Conservation (phyloP, 2,888 invertebrate genomes). For the Microctonus brassicae region DNA sequence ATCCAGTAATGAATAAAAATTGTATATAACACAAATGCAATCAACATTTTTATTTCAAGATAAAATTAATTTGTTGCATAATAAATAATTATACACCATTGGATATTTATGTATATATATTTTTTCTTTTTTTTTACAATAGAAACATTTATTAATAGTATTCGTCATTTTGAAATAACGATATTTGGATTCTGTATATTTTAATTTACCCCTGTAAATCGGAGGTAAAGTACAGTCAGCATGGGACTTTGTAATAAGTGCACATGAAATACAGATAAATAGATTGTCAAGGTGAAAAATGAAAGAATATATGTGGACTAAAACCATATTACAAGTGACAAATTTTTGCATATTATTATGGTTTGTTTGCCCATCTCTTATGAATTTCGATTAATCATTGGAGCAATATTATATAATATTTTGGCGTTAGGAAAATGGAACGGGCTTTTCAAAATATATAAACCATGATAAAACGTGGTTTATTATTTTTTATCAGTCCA, state of each 20-base stretch:
- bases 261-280: slow-evolving; percentile 65
- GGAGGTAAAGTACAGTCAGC: slow-evolving; percentile 42
- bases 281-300: slow-evolving; percentile 43
- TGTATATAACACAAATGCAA: no score
- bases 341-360: slow-evolving; percentile 24
- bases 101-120: no score
- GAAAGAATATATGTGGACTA: slow-evolving; percentile 42
- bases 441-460: neutral
- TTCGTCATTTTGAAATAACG: slow-evolving; percentile 61
- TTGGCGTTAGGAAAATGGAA: neutral
- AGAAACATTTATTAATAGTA: slow-evolving; percentile 67
- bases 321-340: slow-evolving; percentile 30
- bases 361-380: slow-evolving; percentile 21
- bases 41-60: no score
- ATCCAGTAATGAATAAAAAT: no score
- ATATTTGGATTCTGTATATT: slow-evolving; percentile 60
- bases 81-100: no score
- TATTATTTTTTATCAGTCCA: neutral
- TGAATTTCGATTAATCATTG: slow-evolving; percentile 36
- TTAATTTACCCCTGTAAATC: slow-evolving; percentile 44
- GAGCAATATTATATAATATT: slow-evolving; percentile 20
- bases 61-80: no score
- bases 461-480: neutral
- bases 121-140: slow-evolving; percentile 53
- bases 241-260: slow-evolving; percentile 58